Evolutionary conservation across 2,888 invertebrate species (phyloP), one percentile per base, ranked within the genome.

Genomic region (Harpalus rubripes): DNA sequence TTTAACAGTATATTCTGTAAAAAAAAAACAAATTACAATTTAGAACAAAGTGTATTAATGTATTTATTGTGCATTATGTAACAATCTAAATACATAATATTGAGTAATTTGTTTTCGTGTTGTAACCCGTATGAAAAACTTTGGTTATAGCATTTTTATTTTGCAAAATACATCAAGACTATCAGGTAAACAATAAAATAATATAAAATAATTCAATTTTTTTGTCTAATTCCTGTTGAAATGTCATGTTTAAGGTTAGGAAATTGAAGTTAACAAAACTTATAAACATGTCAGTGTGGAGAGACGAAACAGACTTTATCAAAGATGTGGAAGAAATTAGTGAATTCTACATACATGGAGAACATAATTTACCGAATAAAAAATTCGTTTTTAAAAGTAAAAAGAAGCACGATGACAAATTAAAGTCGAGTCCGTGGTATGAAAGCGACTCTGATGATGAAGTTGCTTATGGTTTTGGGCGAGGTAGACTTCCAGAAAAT

Each of bases 391-490:
- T 61, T 15, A 39, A 81, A 65, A 44, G 18, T 15, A 63, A 18
- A 6, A 58, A 58, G 12, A 1, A 78, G 26, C 3, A n/a, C 18
- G 12, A 7, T 26, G 5, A 26, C 1, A 7, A 58, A 4, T 52
- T 52, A 32, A 32, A 32, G 6, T 32, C 32, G 5, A 32, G 4
- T 32, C 26, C 58, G 26, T 78, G 78, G 78, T 78, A 81, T 39
- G 61, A 63, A 22, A 72, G 82, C n/a, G 82, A 68, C 39, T 82
- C 82, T 1, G 82, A 82, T 58, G 72, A 83, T 16, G 74, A 74
- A 41, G n/a, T 12, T 41, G 7, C 0, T 32, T 56, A 58, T 72
- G 18, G 16, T 6, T 41, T 12, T 16, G 18, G 44, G 1, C 61
- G 80, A 18, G 80, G 80, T 0, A 61, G 63, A 44, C 16, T 41